Percentiles rank a stretch among this genome's conserved stretches.
Conservation (phyloP, 2,797 vertebrate genomes). For the Acanthiza pusilla region DNA sequence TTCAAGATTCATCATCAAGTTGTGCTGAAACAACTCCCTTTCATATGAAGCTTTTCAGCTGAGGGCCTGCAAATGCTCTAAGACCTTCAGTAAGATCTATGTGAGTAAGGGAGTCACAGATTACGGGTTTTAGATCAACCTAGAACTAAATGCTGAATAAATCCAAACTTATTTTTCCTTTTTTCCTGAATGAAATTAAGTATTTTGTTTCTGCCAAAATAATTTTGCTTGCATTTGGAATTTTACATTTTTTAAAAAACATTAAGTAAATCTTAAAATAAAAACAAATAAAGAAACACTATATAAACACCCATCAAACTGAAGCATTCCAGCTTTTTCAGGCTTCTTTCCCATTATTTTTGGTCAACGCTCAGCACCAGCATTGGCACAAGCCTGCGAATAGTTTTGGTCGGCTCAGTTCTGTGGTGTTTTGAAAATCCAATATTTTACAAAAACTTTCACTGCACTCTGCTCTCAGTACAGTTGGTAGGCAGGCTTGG, state of each 20-base stretch:
- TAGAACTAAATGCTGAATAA: background rate
- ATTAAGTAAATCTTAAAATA: background rate
- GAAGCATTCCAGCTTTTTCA: background rate
- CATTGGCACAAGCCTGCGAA: background rate
- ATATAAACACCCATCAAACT: background rate
- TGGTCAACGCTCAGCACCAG: background rate
- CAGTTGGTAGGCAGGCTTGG: background rate
- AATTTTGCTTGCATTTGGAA: background rate
- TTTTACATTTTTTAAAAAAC: background rate
- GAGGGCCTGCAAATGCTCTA: background rate
- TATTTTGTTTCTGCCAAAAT: background rate
- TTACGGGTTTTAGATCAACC: background rate
- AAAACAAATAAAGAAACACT: background rate
- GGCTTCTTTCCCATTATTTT: background rate
- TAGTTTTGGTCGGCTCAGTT: conserved; percentile 2
- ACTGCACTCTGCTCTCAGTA: background rate
- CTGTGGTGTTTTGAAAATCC: background rate
- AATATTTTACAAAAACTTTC: background rate
- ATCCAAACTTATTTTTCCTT: background rate
- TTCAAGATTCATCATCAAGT: conserved; percentile 33
- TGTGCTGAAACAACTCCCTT: background rate
- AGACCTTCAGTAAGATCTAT: background rate
- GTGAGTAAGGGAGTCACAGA: background rate
- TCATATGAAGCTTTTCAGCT: background rate
- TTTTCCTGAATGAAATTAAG: background rate